Evolutionary conservation across 92 coral and sea anemone genomes (phyloP).

Genomic region (Paramuricea clavata): DNA sequence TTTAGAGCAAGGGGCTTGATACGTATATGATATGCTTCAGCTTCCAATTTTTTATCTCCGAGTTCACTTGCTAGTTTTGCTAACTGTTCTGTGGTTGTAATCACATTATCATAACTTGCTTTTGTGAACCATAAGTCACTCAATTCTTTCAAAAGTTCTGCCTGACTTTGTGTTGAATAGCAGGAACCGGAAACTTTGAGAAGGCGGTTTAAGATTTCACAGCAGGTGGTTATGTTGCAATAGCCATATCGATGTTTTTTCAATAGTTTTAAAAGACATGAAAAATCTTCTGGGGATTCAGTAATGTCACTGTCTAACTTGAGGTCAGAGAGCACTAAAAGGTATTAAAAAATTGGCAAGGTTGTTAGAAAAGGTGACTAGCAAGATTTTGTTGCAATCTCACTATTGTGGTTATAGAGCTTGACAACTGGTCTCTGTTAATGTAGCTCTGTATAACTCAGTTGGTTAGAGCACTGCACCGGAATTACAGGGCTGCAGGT

Average conservation of each 20-base stretch:
- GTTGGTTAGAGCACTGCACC: too few relatives aligned
- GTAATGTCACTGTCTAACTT: not conserved
- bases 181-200: not conserved
- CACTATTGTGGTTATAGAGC: too few relatives aligned
- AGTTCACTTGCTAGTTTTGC: not conserved
- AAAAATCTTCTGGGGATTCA: not conserved
- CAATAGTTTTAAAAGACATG: not conserved
- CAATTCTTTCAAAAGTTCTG: constrained; percentile 8
- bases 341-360: not conserved
- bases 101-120: not conserved
- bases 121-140: not conserved
- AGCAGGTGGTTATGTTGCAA: not conserved
- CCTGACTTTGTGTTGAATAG: not conserved
- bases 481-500: too few relatives aligned
- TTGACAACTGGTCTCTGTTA: too few relatives aligned
- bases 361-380: too few relatives aligned
- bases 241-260: constrained; percentile 22
- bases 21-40: not conserved
- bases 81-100: constrained; percentile 1
- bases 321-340: constrained; percentile 15
- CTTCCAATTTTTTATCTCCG: not conserved
- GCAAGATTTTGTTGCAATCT: too few relatives aligned
- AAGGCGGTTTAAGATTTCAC: not conserved
- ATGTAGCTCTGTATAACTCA: too few relatives aligned
- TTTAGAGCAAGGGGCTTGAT: not conserved